These are phyloP conservation scores for Dipodomys stephensi DNA, from an alignment of 2,113 vertebrate genomes.

Conservation along the genomic window DNA sequence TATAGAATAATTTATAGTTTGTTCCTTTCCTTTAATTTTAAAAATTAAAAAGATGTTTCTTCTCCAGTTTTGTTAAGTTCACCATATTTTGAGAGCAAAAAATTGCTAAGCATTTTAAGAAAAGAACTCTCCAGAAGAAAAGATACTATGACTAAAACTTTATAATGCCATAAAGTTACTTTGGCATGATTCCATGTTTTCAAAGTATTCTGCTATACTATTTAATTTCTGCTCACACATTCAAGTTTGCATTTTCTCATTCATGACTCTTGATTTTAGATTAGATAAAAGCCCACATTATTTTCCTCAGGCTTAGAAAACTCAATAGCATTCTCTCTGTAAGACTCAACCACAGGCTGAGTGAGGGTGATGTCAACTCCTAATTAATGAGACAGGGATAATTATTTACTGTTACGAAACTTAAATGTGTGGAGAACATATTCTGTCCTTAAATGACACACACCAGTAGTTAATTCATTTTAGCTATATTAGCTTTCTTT, in stretches of 20 bases:
- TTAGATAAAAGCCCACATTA: constrained; percentile 1
- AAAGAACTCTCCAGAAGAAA: not conserved
- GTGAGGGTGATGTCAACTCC: constrained; percentile 45
- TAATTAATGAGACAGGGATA: constrained; percentile 46
- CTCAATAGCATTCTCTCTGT: constrained; percentile 6
- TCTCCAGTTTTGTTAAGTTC: not conserved
- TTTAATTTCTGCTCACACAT: constrained; percentile 13
- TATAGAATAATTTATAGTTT: constrained; percentile 15
- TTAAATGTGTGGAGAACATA: constrained; percentile 39
- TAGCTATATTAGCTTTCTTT: not conserved
- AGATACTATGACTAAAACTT: constrained; percentile 15
- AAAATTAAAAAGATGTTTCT: not conserved
- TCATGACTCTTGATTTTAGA: constrained; percentile 27
- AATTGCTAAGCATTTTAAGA: not conserved
- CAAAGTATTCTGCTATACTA: not conserved
- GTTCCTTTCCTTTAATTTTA: not conserved
- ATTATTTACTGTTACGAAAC: constrained; percentile 44
- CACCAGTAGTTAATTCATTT: constrained; percentile 16
- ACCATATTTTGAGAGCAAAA: not conserved
- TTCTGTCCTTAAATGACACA: constrained; percentile 30
- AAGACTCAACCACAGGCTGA: constrained; percentile 51
- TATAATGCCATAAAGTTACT: constrained; percentile 7
- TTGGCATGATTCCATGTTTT: not conserved
- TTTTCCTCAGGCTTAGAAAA: constrained; percentile 40
- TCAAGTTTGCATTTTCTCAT: constrained; percentile 12